These are phyloP conservation scores for Drosophila leonis DNA, from an alignment of 2,888 invertebrate genomes.

Conservation along the genomic window DNA sequence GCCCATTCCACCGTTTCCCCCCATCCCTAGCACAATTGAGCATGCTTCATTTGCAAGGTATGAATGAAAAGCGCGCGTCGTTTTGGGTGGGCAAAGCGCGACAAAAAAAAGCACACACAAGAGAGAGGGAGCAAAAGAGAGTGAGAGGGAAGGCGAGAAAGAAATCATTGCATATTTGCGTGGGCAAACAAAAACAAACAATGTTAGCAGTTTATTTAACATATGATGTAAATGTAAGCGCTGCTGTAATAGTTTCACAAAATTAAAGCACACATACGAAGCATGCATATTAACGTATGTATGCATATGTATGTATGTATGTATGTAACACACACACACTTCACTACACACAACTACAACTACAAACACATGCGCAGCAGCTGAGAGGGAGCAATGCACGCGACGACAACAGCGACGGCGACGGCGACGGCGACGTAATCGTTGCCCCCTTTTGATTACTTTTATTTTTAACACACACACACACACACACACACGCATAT, in stretches of 20 bases:
- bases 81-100: constrained; percentile 8
- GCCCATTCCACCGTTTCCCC: constrained; percentile 7
- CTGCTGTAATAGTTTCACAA: constrained; percentile 71
- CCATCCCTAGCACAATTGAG: constrained; percentile 53
- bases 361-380: constrained; percentile 73
- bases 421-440: constrained; percentile 71
- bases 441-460: constrained; percentile 75
- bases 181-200: constrained; percentile 75
- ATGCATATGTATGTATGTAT: constrained; percentile 8
- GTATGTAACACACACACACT: constrained; percentile 19
- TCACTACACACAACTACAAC: constrained; percentile 43
- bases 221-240: constrained; percentile 76
- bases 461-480: constrained; percentile 69
- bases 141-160: constrained; percentile 16
- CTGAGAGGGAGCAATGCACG: constrained; percentile 77
- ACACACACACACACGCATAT: constrained; percentile 45
- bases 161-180: constrained; percentile 79
- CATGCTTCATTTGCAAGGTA: constrained; percentile 71
- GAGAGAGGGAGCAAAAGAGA: neutral
- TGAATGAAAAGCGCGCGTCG: constrained; percentile 66
- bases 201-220: constrained; percentile 73
- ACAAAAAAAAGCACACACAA: constrained; percentile 14
- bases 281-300: constrained; percentile 2
- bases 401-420: constrained; percentile 46
- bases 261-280: constrained; percentile 32